A percentile compares a stretch with the other conserved stretches of the same genome.
phyloP scores from a whole-genome alignment of 2,113 vertebrate genomes.

The Haliaeetus leucogaster region DNA sequence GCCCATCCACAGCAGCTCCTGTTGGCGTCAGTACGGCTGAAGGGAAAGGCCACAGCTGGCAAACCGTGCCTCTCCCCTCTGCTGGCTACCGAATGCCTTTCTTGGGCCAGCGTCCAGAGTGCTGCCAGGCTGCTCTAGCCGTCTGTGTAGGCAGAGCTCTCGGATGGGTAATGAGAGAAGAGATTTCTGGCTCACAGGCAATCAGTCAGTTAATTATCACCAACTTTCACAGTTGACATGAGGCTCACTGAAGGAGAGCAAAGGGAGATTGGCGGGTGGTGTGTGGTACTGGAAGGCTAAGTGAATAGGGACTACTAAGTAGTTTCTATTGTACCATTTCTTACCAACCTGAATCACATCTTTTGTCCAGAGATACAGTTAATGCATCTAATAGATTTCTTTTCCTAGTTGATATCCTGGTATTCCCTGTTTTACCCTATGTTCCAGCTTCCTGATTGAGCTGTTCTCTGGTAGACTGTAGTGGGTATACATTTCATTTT shows the following conservation, averaged over 20 bases:
- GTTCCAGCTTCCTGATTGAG: neutral
- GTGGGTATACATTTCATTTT: neutral
- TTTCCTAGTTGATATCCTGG: neutral
- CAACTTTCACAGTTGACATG: neutral
- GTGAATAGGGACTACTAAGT: neutral
- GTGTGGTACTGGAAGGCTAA: neutral
- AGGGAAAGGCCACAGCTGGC: neutral
- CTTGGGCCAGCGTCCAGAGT: neutral
- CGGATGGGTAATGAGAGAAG: neutral
- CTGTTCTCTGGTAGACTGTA: neutral
- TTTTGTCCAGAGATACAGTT: neutral
- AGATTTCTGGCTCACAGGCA: neutral
- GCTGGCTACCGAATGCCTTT: neutral
- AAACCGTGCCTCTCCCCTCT: neutral
- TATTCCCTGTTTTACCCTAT: neutral
- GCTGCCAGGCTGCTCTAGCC: neutral
- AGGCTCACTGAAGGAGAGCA: neutral
- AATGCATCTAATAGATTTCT: neutral
- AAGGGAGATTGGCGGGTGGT: neutral
- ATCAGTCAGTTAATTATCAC: conserved; percentile 2
- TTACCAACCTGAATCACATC: neutral
- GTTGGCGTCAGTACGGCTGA: neutral
- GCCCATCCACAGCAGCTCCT: neutral
- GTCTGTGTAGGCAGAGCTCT: neutral
- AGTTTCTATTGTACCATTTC: neutral